Conservation (phyloP, 2,113 vertebrate genomes). For the Mirounga angustirostris region DNA sequence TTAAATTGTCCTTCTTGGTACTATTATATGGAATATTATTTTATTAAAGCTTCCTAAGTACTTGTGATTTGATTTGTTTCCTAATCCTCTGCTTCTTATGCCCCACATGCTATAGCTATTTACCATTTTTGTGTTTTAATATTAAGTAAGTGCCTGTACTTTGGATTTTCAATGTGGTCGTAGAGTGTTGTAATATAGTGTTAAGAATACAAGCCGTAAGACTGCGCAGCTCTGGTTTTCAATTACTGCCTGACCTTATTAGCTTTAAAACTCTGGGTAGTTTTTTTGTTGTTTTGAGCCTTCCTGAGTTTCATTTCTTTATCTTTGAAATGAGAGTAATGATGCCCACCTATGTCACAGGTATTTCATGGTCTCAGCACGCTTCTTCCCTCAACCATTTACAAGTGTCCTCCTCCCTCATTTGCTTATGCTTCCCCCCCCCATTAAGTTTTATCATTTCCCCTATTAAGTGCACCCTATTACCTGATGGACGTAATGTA, state of each 20-base stretch:
- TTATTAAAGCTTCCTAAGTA: background rate
- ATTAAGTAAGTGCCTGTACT: background rate
- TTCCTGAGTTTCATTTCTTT: slow-evolving; percentile 17
- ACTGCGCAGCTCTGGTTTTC: background rate
- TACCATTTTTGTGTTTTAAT: background rate
- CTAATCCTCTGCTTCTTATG: background rate
- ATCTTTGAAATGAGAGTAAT: background rate
- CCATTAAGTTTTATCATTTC: background rate
- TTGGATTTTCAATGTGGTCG: background rate
- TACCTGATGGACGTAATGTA: background rate
- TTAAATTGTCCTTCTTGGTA: slow-evolving; percentile 2
- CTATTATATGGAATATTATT: background rate
- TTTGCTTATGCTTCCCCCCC: background rate
- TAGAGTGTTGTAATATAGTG: background rate
- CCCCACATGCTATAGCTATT: background rate
- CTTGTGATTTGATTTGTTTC: background rate
- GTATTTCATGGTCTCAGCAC: background rate
- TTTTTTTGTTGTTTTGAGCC: background rate
- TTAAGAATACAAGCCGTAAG: background rate
- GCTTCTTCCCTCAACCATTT: background rate
- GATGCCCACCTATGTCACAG: background rate
- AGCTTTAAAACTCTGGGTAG: background rate
- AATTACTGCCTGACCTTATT: background rate
- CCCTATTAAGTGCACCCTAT: background rate
- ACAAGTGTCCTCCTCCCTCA: background rate